Conservation (phyloP, 1,140 invertebrate genomes). For the Cotesia vestalis region DNA sequence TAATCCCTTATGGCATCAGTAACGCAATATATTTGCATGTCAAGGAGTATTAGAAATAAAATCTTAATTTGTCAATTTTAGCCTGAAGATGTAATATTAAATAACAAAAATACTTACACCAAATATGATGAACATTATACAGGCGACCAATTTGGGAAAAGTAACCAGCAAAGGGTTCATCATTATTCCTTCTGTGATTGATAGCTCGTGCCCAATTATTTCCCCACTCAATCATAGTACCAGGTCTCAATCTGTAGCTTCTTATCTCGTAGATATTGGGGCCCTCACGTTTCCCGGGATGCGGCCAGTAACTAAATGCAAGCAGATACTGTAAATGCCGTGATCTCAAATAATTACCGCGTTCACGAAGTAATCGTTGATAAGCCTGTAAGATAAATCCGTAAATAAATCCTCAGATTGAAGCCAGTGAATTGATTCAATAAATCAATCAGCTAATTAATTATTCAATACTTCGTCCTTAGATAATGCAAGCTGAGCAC, state of each 20-base stretch:
- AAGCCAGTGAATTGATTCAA: constrained; percentile 8
- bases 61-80: neutral
- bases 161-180: constrained; percentile 94
- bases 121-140: constrained; percentile 97
- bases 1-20: too few species aligned
- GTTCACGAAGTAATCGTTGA: constrained; percentile 79
- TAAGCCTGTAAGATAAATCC: constrained; percentile 73
- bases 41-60: too few species aligned
- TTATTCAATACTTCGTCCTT: constrained; percentile 73
- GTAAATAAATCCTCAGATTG: neutral
- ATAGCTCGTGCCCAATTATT: constrained; percentile 98
- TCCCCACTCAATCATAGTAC: constrained; percentile 99
- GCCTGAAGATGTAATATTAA: neutral
- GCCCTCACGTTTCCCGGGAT: constrained; percentile 76
- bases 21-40: too few species aligned
- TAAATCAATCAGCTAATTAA: constrained; percentile 11
- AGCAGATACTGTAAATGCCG: constrained; percentile 92
- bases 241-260: constrained; percentile 90
- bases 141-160: constrained; percentile 96
- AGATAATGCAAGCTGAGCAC: constrained; percentile 76
- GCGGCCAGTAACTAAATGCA: constrained; percentile 90
- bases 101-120: constrained; percentile 78
- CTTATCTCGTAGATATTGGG: constrained; percentile 93
- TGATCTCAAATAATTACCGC: constrained; percentile 84
- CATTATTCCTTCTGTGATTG: constrained; percentile 86